Conservation (phyloP, 1,140 invertebrate species). For the Palaemon carinicauda region DNA sequence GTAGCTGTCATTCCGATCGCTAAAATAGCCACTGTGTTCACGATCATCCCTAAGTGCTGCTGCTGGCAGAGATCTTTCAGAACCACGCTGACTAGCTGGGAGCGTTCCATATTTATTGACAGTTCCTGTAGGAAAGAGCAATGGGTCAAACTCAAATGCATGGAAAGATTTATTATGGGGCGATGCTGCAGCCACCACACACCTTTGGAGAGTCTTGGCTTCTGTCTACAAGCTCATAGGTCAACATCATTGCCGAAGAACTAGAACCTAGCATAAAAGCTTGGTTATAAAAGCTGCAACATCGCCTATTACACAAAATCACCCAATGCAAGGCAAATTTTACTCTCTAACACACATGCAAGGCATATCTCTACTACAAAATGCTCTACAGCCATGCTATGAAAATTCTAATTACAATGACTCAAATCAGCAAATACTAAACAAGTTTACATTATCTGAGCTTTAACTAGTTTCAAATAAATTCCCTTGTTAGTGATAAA, state of each 20-base stretch:
- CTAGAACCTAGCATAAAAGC: neutral
- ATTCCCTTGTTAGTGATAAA: neutral
- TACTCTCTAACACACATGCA: conserved; percentile 12
- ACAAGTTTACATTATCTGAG: too few species aligned
- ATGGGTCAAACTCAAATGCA: conserved; percentile 26
- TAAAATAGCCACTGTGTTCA: conserved; percentile 71
- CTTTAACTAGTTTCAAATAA: neutral
- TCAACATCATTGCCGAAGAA: neutral
- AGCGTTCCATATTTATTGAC: conserved; percentile 48
- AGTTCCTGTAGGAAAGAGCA: conserved; percentile 14
- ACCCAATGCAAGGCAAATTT: conserved; percentile 4
- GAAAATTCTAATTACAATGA: neutral
- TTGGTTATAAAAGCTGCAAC: conserved; percentile 7
- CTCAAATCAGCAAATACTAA: neutral
- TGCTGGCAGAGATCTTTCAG: conserved; percentile 51
- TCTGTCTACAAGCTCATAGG: conserved; percentile 7
- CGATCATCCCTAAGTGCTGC: conserved; percentile 43
- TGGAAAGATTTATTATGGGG: conserved; percentile 9
- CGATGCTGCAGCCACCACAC: conserved; percentile 21
- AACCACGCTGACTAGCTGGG: conserved; percentile 38
- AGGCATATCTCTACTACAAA: conserved; percentile 21
- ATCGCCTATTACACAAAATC: neutral
- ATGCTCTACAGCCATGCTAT: conserved; percentile 7
- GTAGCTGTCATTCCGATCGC: conserved; percentile 81
- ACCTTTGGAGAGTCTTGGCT: neutral